These are phyloP conservation scores for Thymelicus acteon DNA, from an alignment of 2,888 invertebrate species.

Conservation along the genomic window DNA sequence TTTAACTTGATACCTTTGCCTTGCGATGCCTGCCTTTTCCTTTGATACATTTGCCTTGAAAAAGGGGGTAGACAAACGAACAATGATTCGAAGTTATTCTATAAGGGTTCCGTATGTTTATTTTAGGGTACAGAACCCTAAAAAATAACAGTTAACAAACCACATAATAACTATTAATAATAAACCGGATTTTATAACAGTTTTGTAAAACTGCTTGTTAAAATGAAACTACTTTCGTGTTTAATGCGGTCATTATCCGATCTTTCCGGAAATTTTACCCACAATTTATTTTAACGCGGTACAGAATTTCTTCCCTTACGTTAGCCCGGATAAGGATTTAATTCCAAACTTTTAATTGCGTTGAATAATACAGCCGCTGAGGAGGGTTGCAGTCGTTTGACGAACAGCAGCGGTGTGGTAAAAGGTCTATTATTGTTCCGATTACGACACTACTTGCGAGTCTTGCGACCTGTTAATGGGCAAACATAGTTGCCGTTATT, in stretches of 20 bases:
- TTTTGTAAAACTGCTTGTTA: conserved; percentile 7
- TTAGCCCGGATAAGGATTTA: conserved; percentile 20
- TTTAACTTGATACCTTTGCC: too few relatives aligned
- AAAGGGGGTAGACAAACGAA: too few relatives aligned
- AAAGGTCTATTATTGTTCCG: conserved; percentile 34
- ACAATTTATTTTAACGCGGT: conserved; percentile 18
- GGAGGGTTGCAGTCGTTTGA: conserved; percentile 31
- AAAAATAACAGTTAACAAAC: not conserved
- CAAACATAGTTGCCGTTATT: conserved; percentile 48
- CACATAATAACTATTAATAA: not conserved
- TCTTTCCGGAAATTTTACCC: conserved; percentile 17
- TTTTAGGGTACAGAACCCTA: too few relatives aligned
- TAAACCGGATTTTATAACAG: not conserved
- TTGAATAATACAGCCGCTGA: conserved; percentile 10
- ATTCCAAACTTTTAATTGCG: conserved; percentile 24
- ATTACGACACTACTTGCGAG: conserved; percentile 36
- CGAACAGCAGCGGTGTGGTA: conserved; percentile 17
- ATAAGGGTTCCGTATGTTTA: too few relatives aligned
- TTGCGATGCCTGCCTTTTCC: too few relatives aligned
- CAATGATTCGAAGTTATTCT: too few relatives aligned
- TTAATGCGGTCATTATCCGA: conserved; percentile 8
- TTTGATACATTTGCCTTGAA: too few relatives aligned
- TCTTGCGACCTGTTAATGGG: conserved; percentile 39
- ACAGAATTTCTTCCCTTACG: conserved; percentile 8
- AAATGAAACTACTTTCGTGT: conserved; percentile 19